phyloP scores from a whole-genome alignment of 2,888 invertebrate genomes.

The Pyrochroa serraticornis region DNA sequence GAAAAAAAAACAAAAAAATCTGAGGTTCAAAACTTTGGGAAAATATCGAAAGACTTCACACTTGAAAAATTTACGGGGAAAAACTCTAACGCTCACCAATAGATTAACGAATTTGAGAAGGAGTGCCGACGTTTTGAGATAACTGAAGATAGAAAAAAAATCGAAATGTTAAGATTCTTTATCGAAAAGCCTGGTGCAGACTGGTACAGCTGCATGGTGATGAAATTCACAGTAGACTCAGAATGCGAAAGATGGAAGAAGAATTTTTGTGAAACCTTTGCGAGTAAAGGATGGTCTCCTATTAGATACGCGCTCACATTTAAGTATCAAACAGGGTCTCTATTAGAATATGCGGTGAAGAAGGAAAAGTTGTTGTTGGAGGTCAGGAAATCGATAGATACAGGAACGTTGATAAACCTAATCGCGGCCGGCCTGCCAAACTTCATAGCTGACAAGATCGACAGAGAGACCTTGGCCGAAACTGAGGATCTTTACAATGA shows the following conservation, averaged over 20 bases:
- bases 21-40: no score
- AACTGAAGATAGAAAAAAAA: conserved; percentile 27
- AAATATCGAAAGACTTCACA: conserved; percentile 32
- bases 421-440: background rate
- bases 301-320: no score
- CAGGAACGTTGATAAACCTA: background rate
- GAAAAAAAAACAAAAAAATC: no score
- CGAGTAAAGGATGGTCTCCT: conserved; percentile 40
- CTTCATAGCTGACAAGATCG: no score
- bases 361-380: conserved; percentile 37
- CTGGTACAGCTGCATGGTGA: conserved; percentile 35
- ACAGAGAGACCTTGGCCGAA: no score
- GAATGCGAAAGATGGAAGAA: conserved; percentile 40
- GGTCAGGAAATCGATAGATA: no score
- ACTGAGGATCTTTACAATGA: no score
- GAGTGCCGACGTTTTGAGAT: conserved; percentile 34
- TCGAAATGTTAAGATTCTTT: conserved; percentile 29
- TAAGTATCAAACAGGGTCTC: conserved; percentile 38
- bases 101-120: conserved; percentile 35
- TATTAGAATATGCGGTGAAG: conserved; percentile 40
- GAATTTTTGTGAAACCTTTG: conserved; percentile 38
- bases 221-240: conserved; percentile 32
- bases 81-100: conserved; percentile 34
- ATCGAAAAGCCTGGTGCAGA: conserved; percentile 33
- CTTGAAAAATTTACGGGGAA: no score